These are phyloP conservation scores for Equus przewalskii DNA, from an alignment of 2,113 vertebrate genomes.

Conservation along the genomic window DNA sequence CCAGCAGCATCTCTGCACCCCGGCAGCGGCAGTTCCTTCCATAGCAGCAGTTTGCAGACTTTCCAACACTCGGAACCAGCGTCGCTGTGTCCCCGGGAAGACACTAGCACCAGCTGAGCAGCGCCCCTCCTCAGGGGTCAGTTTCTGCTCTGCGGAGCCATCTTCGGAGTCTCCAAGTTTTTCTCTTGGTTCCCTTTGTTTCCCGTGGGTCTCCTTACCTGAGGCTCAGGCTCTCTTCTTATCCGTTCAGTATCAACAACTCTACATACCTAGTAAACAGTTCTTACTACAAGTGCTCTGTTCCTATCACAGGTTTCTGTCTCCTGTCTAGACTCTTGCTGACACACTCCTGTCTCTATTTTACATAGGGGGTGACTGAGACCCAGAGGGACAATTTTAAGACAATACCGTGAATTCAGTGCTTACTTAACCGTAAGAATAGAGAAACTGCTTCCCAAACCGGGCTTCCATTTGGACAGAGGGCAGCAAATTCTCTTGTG, in stretches of 20 bases:
- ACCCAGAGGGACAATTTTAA: not conserved
- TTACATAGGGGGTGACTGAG: not conserved
- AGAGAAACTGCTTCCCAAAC: not conserved
- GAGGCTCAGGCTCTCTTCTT: not conserved
- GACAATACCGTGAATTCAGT: not conserved
- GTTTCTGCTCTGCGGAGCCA: not conserved
- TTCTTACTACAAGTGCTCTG: not conserved
- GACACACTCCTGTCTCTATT: not conserved
- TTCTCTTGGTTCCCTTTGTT: not conserved
- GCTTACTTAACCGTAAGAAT: not conserved
- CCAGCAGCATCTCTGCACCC: not conserved
- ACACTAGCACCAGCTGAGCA: too few species aligned
- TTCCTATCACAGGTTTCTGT: not conserved
- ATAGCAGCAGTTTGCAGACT: not conserved
- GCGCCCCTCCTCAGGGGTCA: not conserved
- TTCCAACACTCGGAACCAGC: not conserved
- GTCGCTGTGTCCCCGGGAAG: rapidly evolving
- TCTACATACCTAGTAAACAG: not conserved
- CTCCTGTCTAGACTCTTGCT: not conserved
- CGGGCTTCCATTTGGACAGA: not conserved
- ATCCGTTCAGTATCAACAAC: not conserved
- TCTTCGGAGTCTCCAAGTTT: not conserved
- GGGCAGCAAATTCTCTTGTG: not conserved
- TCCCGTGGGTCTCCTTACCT: not conserved
- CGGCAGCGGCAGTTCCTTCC: not conserved